These are phyloP conservation scores for Charaxes varanes DNA, from an alignment of 1,140 invertebrate genomes.

Conservation along the genomic window DNA sequence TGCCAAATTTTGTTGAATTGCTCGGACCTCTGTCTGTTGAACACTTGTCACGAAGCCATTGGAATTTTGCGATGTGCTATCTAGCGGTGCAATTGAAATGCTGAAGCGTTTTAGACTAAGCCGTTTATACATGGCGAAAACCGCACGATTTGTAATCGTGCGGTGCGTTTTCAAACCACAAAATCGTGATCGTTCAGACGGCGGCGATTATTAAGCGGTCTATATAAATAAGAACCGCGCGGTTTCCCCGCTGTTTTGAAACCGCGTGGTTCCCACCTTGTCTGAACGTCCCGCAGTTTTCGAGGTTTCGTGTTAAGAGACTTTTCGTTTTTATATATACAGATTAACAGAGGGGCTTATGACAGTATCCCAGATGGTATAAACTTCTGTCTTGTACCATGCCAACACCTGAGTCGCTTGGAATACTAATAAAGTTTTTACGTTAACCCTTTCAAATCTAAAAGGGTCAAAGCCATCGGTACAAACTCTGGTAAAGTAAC, in stretches of 20 bases:
- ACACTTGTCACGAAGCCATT: conserved; percentile 24
- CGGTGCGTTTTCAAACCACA: too few species aligned
- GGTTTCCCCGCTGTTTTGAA: too few species aligned
- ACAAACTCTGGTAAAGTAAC: conserved; percentile 20
- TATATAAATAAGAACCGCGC: too few species aligned
- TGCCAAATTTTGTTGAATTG: conserved; percentile 55
- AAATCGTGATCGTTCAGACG: too few species aligned
- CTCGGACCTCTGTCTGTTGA: conserved; percentile 36
- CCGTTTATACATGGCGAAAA: not conserved
- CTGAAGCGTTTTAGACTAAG: conserved; percentile 1
- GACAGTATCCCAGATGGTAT: too few species aligned
- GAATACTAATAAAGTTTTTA: conserved; percentile 58
- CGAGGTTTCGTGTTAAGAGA: too few species aligned
- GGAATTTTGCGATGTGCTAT: conserved; percentile 5
- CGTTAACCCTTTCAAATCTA: conserved; percentile 41
- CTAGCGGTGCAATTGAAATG: conserved; percentile 17
- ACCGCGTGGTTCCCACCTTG: too few species aligned
- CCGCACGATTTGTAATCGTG: too few species aligned
- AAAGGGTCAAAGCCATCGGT: conserved; percentile 33
- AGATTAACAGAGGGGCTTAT: too few species aligned
- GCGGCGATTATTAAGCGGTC: too few species aligned
- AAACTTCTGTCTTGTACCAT: conserved; percentile 14
- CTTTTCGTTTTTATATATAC: not conserved
- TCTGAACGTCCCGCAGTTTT: too few species aligned
- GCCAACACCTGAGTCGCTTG: conserved; percentile 36